Percentiles rank a stretch among this genome's conserved stretches.
phyloP scores from a whole-genome alignment of 2,888 invertebrate genomes.

The Tryphoninae sp. region DNA sequence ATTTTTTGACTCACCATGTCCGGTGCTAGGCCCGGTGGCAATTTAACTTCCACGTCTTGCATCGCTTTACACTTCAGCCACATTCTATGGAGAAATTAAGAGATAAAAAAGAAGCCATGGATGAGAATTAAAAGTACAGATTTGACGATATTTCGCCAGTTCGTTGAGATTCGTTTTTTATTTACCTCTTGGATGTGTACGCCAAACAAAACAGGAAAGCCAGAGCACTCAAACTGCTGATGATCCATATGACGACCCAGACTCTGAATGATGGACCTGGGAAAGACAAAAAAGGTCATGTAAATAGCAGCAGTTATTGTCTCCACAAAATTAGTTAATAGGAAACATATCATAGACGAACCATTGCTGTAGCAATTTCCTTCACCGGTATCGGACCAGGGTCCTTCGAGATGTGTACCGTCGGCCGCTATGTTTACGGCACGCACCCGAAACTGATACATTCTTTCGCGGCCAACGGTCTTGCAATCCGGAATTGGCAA shows the following conservation, averaged over 20 bases:
- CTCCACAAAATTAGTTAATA: too few species aligned
- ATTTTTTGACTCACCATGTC: slow-evolving; percentile 75
- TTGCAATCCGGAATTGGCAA: slow-evolving; percentile 79
- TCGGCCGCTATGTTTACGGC: slow-evolving; percentile 78
- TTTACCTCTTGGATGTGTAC: slow-evolving; percentile 75
- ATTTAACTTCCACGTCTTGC: slow-evolving; percentile 86
- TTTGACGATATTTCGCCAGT: background rate
- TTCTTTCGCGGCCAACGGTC: slow-evolving; percentile 72
- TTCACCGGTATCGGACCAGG: slow-evolving; percentile 80
- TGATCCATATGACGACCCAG: slow-evolving; percentile 75
- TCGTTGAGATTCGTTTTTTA: slow-evolving; percentile 2
- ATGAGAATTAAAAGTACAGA: background rate
- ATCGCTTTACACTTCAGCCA: slow-evolving; percentile 85
- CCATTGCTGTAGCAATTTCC: slow-evolving; percentile 79
- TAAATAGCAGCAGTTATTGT: background rate
- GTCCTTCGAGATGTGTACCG: slow-evolving; percentile 76
- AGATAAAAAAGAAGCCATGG: background rate
- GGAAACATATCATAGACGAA: slow-evolving; percentile 59
- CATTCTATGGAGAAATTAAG: slow-evolving; percentile 80
- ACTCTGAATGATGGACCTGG: slow-evolving; percentile 74
- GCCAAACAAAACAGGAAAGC: slow-evolving; percentile 72
- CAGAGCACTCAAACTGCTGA: slow-evolving; percentile 70
- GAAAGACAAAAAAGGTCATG: background rate
- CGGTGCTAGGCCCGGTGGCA: slow-evolving; percentile 85
- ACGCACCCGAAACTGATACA: slow-evolving; percentile 78